Percentiles rank a stretch among this genome's conserved stretches.
Evolutionary conservation across 2,888 invertebrate species (phyloP).

Genomic region (Drepana falcataria): DNA sequence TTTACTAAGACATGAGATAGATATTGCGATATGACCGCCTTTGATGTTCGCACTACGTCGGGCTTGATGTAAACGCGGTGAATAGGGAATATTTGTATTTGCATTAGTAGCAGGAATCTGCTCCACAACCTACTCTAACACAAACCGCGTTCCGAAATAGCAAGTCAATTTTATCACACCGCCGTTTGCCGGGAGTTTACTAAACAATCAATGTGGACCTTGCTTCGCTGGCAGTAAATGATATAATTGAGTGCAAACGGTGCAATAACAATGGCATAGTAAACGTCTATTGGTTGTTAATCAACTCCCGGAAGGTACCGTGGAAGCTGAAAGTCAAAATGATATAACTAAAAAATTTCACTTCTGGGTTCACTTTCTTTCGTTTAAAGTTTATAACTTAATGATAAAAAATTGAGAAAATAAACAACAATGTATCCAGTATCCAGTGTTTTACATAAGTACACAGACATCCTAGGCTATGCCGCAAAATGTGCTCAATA

Average conservation of each 20-base stretch:
- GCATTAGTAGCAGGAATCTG: neutral
- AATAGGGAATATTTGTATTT: no score
- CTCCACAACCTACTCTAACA: neutral
- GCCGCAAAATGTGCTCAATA: no score
- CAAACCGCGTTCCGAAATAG: constrained; percentile 12
- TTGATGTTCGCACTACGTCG: no score
- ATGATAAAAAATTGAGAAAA: no score
- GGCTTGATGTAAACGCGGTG: no score
- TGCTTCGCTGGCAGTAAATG: constrained; percentile 21
- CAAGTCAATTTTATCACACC: constrained; percentile 2
- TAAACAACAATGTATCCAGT: no score
- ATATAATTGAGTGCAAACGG: constrained; percentile 19
- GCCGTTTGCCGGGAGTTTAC: constrained; percentile 12
- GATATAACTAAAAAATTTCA: neutral
- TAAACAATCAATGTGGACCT: constrained; percentile 17
- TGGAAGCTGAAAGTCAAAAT: neutral
- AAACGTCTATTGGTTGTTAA: constrained; percentile 15
- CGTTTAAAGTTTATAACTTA: neutral
- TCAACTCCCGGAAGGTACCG: constrained; percentile 4
- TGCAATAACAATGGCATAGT: constrained; percentile 6
- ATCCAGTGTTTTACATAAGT: no score
- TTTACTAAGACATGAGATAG: no score
- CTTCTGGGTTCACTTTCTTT: neutral
- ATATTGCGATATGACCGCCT: no score
- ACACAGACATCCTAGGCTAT: no score